Evolutionary conservation across 2,797 vertebrate genomes (phyloP).

Genomic region (Tokudaia tokunoshimensis): DNA sequence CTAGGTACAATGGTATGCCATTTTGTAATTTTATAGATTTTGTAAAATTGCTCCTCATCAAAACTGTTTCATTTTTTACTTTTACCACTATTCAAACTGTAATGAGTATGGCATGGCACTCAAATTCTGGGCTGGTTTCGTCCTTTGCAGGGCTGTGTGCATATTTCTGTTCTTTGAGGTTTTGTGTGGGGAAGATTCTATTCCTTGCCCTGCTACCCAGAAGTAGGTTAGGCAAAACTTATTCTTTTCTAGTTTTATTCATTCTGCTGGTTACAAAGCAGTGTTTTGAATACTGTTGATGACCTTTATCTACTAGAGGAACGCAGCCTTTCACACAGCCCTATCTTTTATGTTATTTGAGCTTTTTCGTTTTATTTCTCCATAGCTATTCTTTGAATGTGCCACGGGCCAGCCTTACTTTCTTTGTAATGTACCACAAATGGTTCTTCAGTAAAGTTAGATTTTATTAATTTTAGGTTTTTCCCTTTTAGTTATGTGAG

Average conservation of each 20-base stretch:
- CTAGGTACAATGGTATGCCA: not conserved
- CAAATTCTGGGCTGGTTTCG: not conserved
- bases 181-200: not conserved
- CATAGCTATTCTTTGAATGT: not conserved
- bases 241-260: not conserved
- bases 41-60: not conserved
- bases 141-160: not conserved
- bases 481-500: not conserved
- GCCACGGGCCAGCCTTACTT: not conserved
- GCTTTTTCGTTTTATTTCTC: not conserved
- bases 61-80: not conserved
- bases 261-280: not conserved
- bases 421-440: conserved; percentile 24
- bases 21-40: conserved; percentile 46
- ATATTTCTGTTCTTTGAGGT: not conserved
- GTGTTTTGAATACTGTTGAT: not conserved
- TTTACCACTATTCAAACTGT: not conserved
- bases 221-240: not conserved
- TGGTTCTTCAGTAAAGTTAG: conserved; percentile 1
- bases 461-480: not conserved
- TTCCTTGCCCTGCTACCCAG: not conserved
- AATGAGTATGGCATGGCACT: not conserved
- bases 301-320: not conserved
- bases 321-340: not conserved
- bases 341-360: not conserved